Percentiles rank a stretch among this genome's conserved stretches.
phyloP scores from a whole-genome alignment of 2,888 invertebrate species.

The Troides helena region DNA sequence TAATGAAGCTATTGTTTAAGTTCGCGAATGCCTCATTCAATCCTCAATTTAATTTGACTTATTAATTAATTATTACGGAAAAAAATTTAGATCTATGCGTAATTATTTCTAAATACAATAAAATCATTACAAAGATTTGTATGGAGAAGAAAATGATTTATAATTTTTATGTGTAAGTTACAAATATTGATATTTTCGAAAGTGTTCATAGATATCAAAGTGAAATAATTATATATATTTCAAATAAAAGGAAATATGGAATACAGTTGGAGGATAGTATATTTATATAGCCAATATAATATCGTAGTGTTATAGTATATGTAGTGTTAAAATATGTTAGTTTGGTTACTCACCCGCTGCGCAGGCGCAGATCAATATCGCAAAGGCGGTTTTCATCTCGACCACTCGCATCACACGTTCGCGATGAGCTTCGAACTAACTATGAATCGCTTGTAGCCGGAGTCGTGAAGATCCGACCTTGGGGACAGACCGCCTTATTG shows the following conservation, averaged over 20 bases:
- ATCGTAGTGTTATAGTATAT: too few species aligned
- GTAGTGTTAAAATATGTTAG: neutral
- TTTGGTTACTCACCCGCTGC: conserved; percentile 59
- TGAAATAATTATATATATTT: too few species aligned
- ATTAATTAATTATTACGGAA: neutral
- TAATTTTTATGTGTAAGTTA: too few species aligned
- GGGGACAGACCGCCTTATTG: conserved; percentile 58
- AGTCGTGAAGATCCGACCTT: conserved; percentile 56
- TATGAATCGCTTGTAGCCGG: conserved; percentile 52
- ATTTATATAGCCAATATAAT: too few species aligned
- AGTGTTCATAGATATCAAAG: too few species aligned
- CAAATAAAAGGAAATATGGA: too few species aligned
- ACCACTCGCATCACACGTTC: conserved; percentile 49
- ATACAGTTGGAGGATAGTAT: too few species aligned
- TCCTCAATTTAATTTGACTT: neutral
- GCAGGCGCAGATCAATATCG: conserved; percentile 61
- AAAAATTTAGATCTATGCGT: too few species aligned
- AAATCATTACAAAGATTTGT: too few species aligned
- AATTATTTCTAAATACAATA: too few species aligned
- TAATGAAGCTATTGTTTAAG: conserved; percentile 38
- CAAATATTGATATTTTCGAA: too few species aligned
- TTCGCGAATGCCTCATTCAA: conserved; percentile 35
- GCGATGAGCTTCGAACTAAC: conserved; percentile 53
- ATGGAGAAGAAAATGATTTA: too few species aligned
- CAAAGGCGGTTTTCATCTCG: conserved; percentile 60